Percentiles rank a stretch among this genome's conserved stretches.
Conservation (phyloP, 2,797 vertebrate species). For the Rhabdomys pumilio region DNA sequence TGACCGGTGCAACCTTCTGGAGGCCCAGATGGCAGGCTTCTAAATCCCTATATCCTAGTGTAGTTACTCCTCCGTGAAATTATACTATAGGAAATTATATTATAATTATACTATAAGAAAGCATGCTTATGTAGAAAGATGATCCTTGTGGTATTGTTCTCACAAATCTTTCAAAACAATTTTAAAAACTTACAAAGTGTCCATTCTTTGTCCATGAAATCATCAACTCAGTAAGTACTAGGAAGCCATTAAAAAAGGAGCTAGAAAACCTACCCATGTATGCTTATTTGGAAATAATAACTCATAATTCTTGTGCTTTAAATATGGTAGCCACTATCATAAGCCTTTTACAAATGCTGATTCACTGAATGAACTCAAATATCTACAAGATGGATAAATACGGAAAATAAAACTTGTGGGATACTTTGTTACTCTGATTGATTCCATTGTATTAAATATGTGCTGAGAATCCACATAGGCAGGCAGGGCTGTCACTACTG, state of each 20-base stretch:
- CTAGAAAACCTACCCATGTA: background rate
- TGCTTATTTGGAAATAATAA: slow-evolving; percentile 29
- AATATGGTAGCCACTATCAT: background rate
- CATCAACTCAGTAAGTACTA: slow-evolving; percentile 4
- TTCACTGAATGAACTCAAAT: slow-evolving; percentile 10
- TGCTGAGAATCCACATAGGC: background rate
- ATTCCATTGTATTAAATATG: background rate
- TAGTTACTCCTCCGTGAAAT: slow-evolving; percentile 2
- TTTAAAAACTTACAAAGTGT: slow-evolving; percentile 13
- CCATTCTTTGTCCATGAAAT: background rate
- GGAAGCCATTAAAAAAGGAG: slow-evolving; percentile 1
- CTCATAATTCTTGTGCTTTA: slow-evolving; percentile 43
- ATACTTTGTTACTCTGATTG: background rate
- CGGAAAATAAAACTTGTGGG: background rate
- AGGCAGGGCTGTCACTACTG: background rate
- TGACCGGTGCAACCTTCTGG: background rate
- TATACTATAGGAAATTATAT: background rate
- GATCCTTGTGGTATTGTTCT: background rate
- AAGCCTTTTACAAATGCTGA: slow-evolving; percentile 34
- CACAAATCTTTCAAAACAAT: background rate
- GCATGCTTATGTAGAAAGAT: background rate
- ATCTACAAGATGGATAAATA: background rate
- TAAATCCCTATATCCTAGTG: background rate
- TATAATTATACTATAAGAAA: slow-evolving; percentile 1
- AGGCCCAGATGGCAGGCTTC: background rate